Evolutionary conservation across 2,113 vertebrate species (phyloP), one percentile per base, ranked within the genome.

Genomic region (Myrmecophaga tridactyla): DNA sequence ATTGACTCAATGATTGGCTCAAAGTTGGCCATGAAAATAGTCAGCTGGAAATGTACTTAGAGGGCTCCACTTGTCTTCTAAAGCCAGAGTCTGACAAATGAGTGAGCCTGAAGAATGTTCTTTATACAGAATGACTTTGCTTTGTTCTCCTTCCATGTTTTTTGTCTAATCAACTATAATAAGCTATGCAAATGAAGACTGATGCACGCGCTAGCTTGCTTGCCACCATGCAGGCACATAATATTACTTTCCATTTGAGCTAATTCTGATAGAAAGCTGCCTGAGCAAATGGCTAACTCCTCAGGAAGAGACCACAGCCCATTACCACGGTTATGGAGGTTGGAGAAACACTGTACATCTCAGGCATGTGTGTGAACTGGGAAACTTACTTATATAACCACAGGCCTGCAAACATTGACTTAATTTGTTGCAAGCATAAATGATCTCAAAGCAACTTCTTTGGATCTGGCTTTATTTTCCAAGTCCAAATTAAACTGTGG

Each of bases 131-230:
- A 36, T 51, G 87, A 46, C 36, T 95, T 75, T 21, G 48, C 96
- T 97, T 97, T 97, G 92, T 96, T 97, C 97, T 87, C 48, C 72
- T 90, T 96, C 95, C 97, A 94, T 56, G 87, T 62, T 80, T 96
- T 96, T 62, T 14, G 8, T 94, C 86, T 88, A 89, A 92, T 90
- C 95, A 93, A 85, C 80, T 76, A 29, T 56, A 92, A 92, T 76
- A 72, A 90, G 65, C 75, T 89, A 60, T 39, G 53, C 90, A 88
- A 56, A 93, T 87, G 48, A 70, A 90, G 56, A 36, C 53, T 70
- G 48, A 76, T 46, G 60, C 21, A 84, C 69, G 67, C 4, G 46
- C 36, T 63, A 25, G 69, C 76, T 95, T 48, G 56, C 27, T 85
- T 36, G 65, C 53, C 48, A 36, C 63, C 39, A 9, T 2, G 23